A percentile compares a stretch with the other conserved stretches of the same genome.
Evolutionary conservation across 2,113 vertebrate species (phyloP).

Genomic region (Antechinus flavipes): DNA sequence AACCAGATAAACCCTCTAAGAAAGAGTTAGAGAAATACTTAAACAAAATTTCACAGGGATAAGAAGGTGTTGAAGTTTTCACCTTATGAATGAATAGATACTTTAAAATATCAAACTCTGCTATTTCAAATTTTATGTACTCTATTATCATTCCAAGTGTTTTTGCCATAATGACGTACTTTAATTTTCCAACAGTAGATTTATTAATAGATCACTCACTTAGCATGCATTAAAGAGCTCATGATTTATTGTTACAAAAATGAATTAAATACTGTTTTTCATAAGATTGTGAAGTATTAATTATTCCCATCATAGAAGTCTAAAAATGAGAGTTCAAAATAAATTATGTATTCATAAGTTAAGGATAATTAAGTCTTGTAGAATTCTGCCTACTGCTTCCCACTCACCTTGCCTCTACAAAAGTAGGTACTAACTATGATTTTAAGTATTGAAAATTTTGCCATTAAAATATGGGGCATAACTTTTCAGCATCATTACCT

Average conservation of each 20-base stretch:
- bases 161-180: slow-evolving; percentile 59
- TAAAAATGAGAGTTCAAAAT: slow-evolving; percentile 75
- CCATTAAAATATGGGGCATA: slow-evolving; percentile 41
- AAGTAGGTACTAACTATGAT: slow-evolving; percentile 57
- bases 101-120: not conserved
- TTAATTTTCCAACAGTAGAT: slow-evolving; percentile 61
- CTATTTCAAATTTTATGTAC: slow-evolving; percentile 42
- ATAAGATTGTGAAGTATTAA: slow-evolving; percentile 55
- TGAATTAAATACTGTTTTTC: slow-evolving; percentile 60
- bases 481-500: slow-evolving; percentile 59
- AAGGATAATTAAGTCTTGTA: slow-evolving; percentile 72
- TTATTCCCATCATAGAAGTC: slow-evolving; percentile 55
- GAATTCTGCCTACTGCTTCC: slow-evolving; percentile 70
- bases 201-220: slow-evolving; percentile 66
- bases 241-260: slow-evolving; percentile 63
- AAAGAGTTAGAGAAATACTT: not conserved
- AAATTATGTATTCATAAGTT: slow-evolving; percentile 76
- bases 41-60: not conserved
- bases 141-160: slow-evolving; percentile 24
- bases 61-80: not conserved
- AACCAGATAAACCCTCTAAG: not conserved
- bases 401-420: slow-evolving; percentile 69
- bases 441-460: slow-evolving; percentile 66
- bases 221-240: slow-evolving; percentile 60
- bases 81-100: not conserved